A percentile compares a stretch with the other conserved stretches of the same genome.
Evolutionary conservation across 1,140 invertebrate species (phyloP).

Genomic region (Hetaerina americana): DNA sequence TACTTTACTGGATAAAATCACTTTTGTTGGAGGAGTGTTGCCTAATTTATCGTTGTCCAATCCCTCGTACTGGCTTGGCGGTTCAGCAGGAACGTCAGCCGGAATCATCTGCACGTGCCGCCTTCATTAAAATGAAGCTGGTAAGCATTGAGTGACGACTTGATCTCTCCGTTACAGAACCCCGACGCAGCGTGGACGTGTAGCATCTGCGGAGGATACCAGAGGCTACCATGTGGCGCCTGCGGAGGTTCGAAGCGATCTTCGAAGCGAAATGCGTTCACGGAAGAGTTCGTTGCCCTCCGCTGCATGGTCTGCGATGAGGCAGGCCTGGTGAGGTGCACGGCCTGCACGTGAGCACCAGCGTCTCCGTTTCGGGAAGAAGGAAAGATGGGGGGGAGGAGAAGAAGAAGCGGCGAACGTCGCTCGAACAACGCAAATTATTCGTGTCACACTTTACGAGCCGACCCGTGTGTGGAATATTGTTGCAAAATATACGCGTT

Average conservation of each 20-base stretch:
- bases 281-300: conserved; percentile 82
- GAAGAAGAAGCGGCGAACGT: too few species aligned
- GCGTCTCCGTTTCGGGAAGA: neutral
- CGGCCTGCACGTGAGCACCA: conserved; percentile 43
- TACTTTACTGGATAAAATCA: too few species aligned
- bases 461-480: too few species aligned
- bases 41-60: too few species aligned
- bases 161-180: conserved; percentile 50
- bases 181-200: conserved; percentile 63
- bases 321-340: conserved; percentile 78
- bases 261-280: conserved; percentile 84
- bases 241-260: conserved; percentile 95
- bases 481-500: too few species aligned
- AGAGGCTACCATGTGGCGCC: conserved; percentile 71
- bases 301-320: conserved; percentile 95
- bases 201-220: conserved; percentile 77
- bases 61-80: too few species aligned
- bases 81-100: too few species aligned
- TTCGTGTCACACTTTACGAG: too few species aligned
- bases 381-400: conserved; percentile 51
- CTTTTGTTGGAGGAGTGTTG: too few species aligned
- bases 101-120: too few species aligned
- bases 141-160: neutral
- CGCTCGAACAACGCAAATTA: too few species aligned
- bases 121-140: too few species aligned